Base-by-base conservation (phyloP, 2,113 vertebrate genomes). In the Miniopterus natalensis region DNA sequence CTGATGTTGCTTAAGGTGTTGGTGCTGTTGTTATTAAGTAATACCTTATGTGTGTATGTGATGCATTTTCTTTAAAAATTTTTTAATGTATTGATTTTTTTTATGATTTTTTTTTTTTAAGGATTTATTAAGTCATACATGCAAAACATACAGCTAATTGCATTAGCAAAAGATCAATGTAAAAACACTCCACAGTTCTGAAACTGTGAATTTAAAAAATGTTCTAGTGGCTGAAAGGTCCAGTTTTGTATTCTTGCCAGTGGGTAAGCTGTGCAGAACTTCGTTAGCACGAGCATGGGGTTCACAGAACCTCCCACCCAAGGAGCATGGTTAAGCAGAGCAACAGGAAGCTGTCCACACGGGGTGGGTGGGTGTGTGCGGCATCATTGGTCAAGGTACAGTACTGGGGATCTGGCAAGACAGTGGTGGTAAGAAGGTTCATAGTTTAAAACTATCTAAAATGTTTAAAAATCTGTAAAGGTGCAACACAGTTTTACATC, bases 101-200 rank as follows among this genome's bases (percentile, higher is more conserved):
- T 36, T 36, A 36, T 36, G 36, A 36, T 36, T 59, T 59, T 59
- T 59, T 59, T 59, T 59, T 25, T 98, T 98, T 97, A 98, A 99
- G 98, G 98, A 98, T 99, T 99, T 99, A 99, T 99, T 99, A 99
- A 98, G 97, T 99, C 98, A 96, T 98, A 99, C 98, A 99, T 99
- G 99, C 98, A 99, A 99, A 99, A 99, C 98, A 98, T 98, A 98
- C 93, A 98, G 98, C 98, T 99, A 99, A 98, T 93, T 93, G 98
- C 98, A 98, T 99, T 99, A 99, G 98, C 99, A 99, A 99, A 99
- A 99, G 98, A 98, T 98, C 98, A 98, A 98, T 99, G 98, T 99
- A 99, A 98, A 99, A 99, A 99, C 97, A 98, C 98, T 97, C 98
- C 98, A 99, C 98, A 97, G 98, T 98, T 98, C 97, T 97, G 98